Conservation (phyloP, 1,140 invertebrate species). For the Procambarus virginalis region DNA sequence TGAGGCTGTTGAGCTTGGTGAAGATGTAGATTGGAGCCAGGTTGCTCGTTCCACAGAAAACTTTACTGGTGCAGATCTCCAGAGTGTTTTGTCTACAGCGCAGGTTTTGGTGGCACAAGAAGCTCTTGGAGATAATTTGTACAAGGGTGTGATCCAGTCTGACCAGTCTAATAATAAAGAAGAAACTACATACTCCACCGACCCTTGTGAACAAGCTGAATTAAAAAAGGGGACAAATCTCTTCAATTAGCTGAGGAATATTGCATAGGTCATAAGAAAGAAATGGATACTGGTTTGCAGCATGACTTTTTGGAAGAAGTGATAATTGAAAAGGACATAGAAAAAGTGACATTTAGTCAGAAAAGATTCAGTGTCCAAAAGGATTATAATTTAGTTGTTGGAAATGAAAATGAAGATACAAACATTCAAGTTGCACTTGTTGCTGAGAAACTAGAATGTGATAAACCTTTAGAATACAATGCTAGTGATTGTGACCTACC, state of each 20-base stretch:
- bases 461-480: neutral
- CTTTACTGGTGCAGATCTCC: slow-evolving; percentile 91
- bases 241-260: neutral
- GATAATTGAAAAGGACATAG: slow-evolving; percentile 5
- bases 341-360: neutral
- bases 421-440: neutral
- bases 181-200: neutral
- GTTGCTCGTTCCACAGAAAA: slow-evolving; percentile 81
- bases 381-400: neutral
- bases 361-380: neutral
- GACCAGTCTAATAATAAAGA: neutral
- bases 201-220: neutral
- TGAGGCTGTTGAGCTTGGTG: slow-evolving; percentile 77
- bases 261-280: neutral
- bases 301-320: neutral
- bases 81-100: slow-evolving; percentile 88
- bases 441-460: neutral
- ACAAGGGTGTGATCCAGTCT: slow-evolving; percentile 71
- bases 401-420: neutral
- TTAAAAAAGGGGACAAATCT: neutral
- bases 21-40: slow-evolving; percentile 79
- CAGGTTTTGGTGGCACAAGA: slow-evolving; percentile 80
- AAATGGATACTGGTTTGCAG: neutral
- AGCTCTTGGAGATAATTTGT: slow-evolving; percentile 69
- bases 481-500: neutral